Evolutionary conservation across 2,113 vertebrate species (phyloP), one percentile per base, ranked within the genome.

Genomic region (Eurypyga helias): DNA sequence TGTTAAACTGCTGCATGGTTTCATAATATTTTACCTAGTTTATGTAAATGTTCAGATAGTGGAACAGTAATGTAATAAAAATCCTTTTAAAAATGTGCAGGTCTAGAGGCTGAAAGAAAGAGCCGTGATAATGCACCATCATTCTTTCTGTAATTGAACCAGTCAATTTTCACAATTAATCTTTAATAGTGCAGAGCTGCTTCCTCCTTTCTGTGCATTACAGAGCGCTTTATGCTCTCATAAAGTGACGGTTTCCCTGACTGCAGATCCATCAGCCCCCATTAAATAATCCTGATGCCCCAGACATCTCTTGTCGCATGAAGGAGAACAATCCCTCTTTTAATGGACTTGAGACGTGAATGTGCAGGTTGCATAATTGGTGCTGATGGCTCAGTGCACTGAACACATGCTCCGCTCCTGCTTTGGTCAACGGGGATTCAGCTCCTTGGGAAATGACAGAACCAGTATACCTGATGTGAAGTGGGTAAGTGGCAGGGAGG

Each of bases 91-190:
- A 95, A 92, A 77, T 95, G 45, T 75, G 33, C 77, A 69, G 73
- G 31, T 87, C 88, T 96, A 91, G 72, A 94, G 64, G 55, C 93
- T 64, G 84, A 71, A 94, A 89, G 91, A 85, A 18, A 33, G 71
- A 87, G 33, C 55, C 90, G 55, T 0, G 4, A 46, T 94, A 96
- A 97, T 92, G 89, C 54, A 75, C 76, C 70, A 51, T 83, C 38
- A 4, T 94, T 96, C 91, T 96, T 95, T 89, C 87, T 96, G 94
- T 96, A 96, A 97, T 90, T 96, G 91, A 94, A 81, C 89, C 89
- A 94, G 80, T 92, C 87, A 95, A 93, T 96, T 97, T 95, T 92
- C 87, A 94, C 88, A 96, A 97, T 97, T 97, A 96, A 96, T 97
- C 95, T 96, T 97, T 96, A 94, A 93, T 96, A 93, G 65, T 79